Evolutionary conservation across 2,113 vertebrate genomes (phyloP).

Genomic region (Indri indri): DNA sequence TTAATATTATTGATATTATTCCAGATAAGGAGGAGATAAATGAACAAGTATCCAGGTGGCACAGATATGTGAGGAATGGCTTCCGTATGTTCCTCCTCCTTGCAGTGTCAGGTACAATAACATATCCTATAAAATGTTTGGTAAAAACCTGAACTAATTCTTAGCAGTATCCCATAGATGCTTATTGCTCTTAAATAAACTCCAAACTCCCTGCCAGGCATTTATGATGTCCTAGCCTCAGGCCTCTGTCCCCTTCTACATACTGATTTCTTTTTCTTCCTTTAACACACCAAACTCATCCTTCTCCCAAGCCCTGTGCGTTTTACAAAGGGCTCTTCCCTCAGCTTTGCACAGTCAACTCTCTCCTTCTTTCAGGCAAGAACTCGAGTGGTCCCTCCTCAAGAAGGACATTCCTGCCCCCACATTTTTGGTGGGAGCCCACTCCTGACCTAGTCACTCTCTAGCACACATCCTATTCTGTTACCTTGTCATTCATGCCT

Average conservation of each 20-base stretch:
- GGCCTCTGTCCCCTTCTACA: accelerated
- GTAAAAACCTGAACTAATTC: neutral
- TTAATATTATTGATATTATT: neutral
- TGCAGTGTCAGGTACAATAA: neutral
- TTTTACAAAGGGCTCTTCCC: neutral
- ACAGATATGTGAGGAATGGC: neutral
- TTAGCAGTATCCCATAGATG: neutral
- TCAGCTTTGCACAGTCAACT: neutral
- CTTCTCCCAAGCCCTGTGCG: neutral
- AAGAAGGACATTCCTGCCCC: neutral
- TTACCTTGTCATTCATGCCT: neutral
- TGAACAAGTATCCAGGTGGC: neutral
- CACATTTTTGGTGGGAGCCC: neutral
- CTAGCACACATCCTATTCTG: neutral
- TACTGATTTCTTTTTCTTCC: neutral
- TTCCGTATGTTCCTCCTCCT: neutral
- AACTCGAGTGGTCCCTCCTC: neutral
- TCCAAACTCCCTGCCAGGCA: neutral
- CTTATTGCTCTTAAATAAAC: neutral
- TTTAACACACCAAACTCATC: neutral
- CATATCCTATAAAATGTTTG: neutral
- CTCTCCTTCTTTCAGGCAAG: neutral
- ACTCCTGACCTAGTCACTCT: neutral
- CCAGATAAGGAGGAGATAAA: neutral
- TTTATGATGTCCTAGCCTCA: too few species aligned